Base-by-base conservation (phyloP, 2,888 invertebrate species). In the Caenorhabditis sp. region DNA sequence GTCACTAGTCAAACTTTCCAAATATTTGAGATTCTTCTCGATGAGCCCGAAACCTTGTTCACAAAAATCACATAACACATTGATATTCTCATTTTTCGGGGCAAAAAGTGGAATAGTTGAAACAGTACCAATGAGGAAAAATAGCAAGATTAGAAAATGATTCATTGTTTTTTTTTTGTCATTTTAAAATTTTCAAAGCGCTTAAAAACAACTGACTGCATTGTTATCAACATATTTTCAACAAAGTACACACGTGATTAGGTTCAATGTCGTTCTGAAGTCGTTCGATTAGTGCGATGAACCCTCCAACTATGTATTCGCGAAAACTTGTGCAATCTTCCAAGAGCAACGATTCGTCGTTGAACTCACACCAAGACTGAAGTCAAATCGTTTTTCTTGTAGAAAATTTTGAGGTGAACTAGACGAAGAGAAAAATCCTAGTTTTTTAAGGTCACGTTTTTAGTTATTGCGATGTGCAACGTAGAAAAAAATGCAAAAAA, bases 61-160 rank as follows among this genome's bases (percentile, higher is more conserved):
- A n/a, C 70, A 70, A 10, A 66, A 24, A 36, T 66, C 26, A 21
- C 70, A 70, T 21, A 70, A 62, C 12, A 66, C 6, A 21, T 61
- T 49, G 37, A 63, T 60, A 19, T 69, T 63, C 0, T 58, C 54
- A n/a, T n/a, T n/a, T 14, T 53, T 51, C 12, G 19, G 26, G 6
- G 10, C 12, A 4, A 24, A 3, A 24, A 24, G 62, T 43, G 57
- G 58, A 36, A 1, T 1, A 62, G 19, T 37, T 19, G 26, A 36
- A 1, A 26, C 27, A 24, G 14, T 31, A 26, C 14, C 23, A 0
- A 26, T 21, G 43, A 31, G 57, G 62, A 58, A 49, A 14, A 8
- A 60, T 24, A 57, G 27, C 8, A 57, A 57, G n/a, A 21, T 54
- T 54, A 37, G n/a, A 55, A 57, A 17, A 19, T 14, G 17, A 50